Percentiles rank a stretch among this genome's conserved stretches.
Evolutionary conservation across 2,888 invertebrate genomes (phyloP).

Genomic region (Yponomeuta evonymella): DNA sequence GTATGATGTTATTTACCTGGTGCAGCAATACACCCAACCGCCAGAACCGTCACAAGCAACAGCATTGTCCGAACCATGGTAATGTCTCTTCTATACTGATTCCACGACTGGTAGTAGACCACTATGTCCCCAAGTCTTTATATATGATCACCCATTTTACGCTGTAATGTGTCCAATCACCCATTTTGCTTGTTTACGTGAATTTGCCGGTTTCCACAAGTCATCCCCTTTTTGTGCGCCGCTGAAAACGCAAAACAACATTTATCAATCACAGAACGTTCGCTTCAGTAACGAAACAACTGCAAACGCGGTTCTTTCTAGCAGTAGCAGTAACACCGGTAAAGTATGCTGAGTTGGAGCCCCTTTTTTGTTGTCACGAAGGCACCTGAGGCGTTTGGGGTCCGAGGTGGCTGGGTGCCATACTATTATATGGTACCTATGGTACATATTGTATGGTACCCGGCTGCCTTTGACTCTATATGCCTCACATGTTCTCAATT

Average conservation of each 20-base stretch:
- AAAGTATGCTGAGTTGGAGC: too few species aligned
- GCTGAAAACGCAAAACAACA: background rate
- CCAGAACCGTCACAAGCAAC: slow-evolving; percentile 29
- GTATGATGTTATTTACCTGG: slow-evolving; percentile 34
- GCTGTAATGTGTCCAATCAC: slow-evolving; percentile 40
- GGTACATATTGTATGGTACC: too few species aligned
- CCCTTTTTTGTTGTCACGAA: too few species aligned
- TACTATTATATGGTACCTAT: too few species aligned
- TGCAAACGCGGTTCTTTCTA: too few species aligned
- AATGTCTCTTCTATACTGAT: slow-evolving; percentile 26
- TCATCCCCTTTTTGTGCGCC: slow-evolving; percentile 29
- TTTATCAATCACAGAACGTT: background rate
- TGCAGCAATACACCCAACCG: slow-evolving; percentile 36
- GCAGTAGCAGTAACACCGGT: too few species aligned
- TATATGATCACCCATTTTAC: slow-evolving; percentile 38
- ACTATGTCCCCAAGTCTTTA: slow-evolving; percentile 26
- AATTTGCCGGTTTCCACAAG: slow-evolving; percentile 36
- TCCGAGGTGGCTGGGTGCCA: too few species aligned
- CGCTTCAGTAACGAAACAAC: background rate
- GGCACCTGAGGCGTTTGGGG: too few species aligned
- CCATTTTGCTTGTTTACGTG: slow-evolving; percentile 35
- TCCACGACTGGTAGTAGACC: slow-evolving; percentile 21
- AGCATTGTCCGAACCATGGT: slow-evolving; percentile 34
- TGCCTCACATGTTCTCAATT: too few species aligned
- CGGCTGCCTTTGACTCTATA: too few species aligned